phyloP scores from a whole-genome alignment of 2,113 vertebrate genomes.

The Charadrius vociferus region DNA sequence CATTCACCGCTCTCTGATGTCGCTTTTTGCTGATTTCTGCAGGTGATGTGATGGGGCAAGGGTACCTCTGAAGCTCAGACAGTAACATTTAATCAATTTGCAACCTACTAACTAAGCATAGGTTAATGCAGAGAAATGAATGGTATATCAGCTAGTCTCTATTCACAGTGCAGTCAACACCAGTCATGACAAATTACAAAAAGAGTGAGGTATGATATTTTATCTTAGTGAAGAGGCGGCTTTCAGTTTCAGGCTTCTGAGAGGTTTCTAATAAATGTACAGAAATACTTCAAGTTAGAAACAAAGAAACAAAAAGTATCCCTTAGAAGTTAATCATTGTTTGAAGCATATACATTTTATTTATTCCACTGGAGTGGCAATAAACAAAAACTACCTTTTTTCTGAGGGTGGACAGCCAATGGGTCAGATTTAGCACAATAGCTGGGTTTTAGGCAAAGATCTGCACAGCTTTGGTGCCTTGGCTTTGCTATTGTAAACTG shows the following conservation, averaged over 20 bases:
- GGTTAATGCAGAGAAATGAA: not conserved
- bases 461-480: not conserved
- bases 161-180: not conserved
- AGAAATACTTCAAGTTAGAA: not conserved
- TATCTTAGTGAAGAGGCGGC: not conserved
- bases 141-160: too few relatives aligned
- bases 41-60: too few relatives aligned
- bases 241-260: not conserved
- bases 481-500: conserved; percentile 56
- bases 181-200: too few relatives aligned
- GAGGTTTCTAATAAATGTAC: not conserved
- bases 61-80: not conserved
- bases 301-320: not conserved
- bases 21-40: not conserved
- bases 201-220: not conserved
- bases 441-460: not conserved
- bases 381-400: not conserved
- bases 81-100: not conserved
- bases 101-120: not conserved
- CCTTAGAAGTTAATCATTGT: not conserved
- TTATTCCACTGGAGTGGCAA: not conserved
- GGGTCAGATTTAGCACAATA: not conserved
- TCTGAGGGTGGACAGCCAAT: not conserved
- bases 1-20: not conserved
- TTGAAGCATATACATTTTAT: not conserved